Evolutionary conservation across 2,797 vertebrate genomes (phyloP).

Genomic region (Pseudochirops cupreus): DNA sequence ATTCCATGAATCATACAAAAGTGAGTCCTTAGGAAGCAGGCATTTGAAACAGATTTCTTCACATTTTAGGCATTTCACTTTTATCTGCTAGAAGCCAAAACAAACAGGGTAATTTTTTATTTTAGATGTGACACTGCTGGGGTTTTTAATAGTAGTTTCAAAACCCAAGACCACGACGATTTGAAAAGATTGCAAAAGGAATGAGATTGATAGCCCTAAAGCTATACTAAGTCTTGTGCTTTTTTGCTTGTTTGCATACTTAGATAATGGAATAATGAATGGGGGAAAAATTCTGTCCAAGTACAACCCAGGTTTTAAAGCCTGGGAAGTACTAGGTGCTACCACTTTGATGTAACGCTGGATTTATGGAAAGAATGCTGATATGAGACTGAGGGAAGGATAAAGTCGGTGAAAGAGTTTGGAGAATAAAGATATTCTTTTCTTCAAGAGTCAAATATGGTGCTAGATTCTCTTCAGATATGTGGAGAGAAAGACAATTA

Average conservation of each 20-base stretch:
- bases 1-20: slow-evolving; percentile 7
- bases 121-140: background rate
- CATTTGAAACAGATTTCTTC: slow-evolving; percentile 12
- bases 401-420: background rate
- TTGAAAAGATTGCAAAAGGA: slow-evolving; percentile 15
- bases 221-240: background rate
- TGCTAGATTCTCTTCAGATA: background rate
- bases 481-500: background rate
- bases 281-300: background rate
- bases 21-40: slow-evolving; percentile 11
- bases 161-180: background rate
- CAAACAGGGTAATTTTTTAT: background rate
- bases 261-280: background rate
- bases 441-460: background rate
- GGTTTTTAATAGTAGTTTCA: background rate
- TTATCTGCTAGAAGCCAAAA: background rate
- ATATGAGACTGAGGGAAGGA: background rate
- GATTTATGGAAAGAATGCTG: background rate
- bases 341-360: background rate
- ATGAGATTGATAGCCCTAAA: background rate
- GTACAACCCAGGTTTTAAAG: background rate
- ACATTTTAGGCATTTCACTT: slow-evolving; percentile 9
- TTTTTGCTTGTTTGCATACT: background rate
- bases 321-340: background rate
- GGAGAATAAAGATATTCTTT: background rate